A percentile compares a stretch with the other conserved stretches of the same genome.
Evolutionary conservation across 2,113 vertebrate genomes (phyloP).

Genomic region (Pampusana beccarii): DNA sequence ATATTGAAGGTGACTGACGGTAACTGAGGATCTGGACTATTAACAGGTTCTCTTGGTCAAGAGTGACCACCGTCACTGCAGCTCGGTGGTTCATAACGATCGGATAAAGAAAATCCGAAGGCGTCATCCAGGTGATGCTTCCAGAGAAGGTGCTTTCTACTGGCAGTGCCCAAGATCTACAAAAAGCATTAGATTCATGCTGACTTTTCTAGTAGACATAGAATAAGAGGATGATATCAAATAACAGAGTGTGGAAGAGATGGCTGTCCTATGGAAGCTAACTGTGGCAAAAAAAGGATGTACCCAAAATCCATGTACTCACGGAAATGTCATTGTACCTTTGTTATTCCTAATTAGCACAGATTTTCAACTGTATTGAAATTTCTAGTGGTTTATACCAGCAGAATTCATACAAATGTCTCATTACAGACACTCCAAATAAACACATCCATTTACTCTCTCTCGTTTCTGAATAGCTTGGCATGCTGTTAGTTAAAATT

Average conservation of each 20-base stretch:
- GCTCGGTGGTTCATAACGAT: neutral
- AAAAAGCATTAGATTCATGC: neutral
- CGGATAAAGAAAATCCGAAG: neutral
- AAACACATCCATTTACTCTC: neutral
- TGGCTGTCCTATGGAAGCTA: neutral
- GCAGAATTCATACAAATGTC: neutral
- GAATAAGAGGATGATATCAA: neutral
- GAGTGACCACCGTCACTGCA: neutral
- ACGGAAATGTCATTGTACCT: neutral
- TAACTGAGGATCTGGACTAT: neutral
- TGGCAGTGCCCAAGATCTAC: neutral
- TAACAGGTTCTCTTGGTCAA: neutral
- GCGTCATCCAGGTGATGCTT: neutral
- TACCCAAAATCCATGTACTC: neutral
- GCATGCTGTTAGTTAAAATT: constrained; percentile 68
- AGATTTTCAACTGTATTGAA: neutral
- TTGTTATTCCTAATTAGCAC: neutral
- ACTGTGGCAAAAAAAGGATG: neutral
- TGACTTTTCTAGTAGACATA: neutral
- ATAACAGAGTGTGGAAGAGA: neutral
- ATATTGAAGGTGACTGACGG: neutral
- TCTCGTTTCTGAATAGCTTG: neutral
- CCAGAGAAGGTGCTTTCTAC: neutral
- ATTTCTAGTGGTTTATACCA: neutral
- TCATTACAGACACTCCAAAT: neutral